A percentile compares a stretch with the other conserved stretches of the same genome.
These are phyloP conservation scores for Pasiphila rectangulata DNA, from an alignment of 2,888 invertebrate species.

Conservation along the genomic window DNA sequence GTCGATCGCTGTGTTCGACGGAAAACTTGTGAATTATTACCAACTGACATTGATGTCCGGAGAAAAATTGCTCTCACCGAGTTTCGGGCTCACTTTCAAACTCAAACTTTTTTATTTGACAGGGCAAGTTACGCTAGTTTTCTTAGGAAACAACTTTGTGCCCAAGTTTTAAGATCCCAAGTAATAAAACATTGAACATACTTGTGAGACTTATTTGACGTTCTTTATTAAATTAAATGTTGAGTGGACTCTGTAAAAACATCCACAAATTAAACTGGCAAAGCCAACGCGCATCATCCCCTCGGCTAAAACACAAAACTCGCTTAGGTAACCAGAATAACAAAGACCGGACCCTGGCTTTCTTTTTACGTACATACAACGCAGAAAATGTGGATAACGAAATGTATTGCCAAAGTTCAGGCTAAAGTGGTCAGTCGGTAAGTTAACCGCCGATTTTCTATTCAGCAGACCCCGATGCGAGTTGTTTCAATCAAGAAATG, in stretches of 20 bases:
- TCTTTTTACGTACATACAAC: constrained; percentile 38
- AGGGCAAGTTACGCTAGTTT: constrained; percentile 27
- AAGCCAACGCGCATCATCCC: constrained; percentile 26
- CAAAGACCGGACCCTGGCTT: constrained; percentile 36
- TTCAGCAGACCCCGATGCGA: constrained; percentile 45
- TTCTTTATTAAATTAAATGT: constrained; percentile 1
- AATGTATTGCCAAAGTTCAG: constrained; percentile 51
- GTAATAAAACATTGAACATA: no score
- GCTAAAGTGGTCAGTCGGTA: constrained; percentile 45
- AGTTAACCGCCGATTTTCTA: constrained; percentile 57
- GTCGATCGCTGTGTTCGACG: constrained; percentile 24
- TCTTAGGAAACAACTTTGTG: constrained; percentile 13
- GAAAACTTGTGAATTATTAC: constrained; percentile 63
- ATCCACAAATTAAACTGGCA: constrained; percentile 25
- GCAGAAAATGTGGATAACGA: constrained; percentile 44
- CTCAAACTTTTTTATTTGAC: constrained; percentile 39
- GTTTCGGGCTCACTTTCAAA: constrained; percentile 50
- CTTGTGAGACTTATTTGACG: no score
- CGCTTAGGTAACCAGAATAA: constrained; percentile 36
- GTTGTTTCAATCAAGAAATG: constrained; percentile 61
- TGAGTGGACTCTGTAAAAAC: constrained; percentile 19
- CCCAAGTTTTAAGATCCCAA: no score
- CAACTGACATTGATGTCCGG: constrained; percentile 60
- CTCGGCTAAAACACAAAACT: constrained; percentile 27
- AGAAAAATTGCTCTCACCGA: constrained; percentile 63